Evolutionary conservation across 2,888 invertebrate species (phyloP), one percentile per base, ranked within the genome.

Genomic region (Phymatocera aterrima): DNA sequence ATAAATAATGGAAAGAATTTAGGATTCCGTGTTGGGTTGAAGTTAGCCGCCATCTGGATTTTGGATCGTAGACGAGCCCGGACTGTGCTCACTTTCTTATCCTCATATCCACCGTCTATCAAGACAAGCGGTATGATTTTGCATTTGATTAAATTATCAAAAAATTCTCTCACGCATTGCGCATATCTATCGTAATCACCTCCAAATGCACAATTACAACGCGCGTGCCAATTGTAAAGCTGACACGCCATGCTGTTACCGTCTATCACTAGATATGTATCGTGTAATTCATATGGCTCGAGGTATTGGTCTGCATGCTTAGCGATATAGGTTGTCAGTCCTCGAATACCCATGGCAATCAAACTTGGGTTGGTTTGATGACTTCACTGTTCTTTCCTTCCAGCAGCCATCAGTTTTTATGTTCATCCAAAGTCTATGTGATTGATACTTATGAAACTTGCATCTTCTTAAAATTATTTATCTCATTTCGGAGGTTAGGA

Each of bases 181-280:
- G 94, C 94, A 88, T 93, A 96, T 81, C 93, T 94, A 85, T 97
- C 96, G 86, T 97, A 97, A 88, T 97, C 97, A 0, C 97, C 97
- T 2, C 97, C 97, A 88, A 97, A 97, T 3, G 95, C 94, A 65
- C 95, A 94, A 84, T 93, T 93, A 80, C 93, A 93, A 81, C 92
- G 92, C 77, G 94, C 92, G 34, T 93, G 90, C 82, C 92, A 91
- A 82, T 92, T 92, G 86, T 96, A 97, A 1, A 97, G 88, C 84
- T 95, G 94, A 34, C 94, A 94, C 60, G 94, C 94, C 72, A 97
- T 88, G 87, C 95, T 95, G 86, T 95, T 94, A 0, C 97, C 97
- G 90, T 97, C 97, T 61, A 97, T 94, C 2, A 97, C 93, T 18
- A 97, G 88, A 82, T 93, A 92, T 18, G 93, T 93, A 84, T 96